Evolutionary conservation across 2,888 invertebrate genomes (phyloP), one percentile per base, ranked within the genome.

Genomic region (Lingula anatina): DNA sequence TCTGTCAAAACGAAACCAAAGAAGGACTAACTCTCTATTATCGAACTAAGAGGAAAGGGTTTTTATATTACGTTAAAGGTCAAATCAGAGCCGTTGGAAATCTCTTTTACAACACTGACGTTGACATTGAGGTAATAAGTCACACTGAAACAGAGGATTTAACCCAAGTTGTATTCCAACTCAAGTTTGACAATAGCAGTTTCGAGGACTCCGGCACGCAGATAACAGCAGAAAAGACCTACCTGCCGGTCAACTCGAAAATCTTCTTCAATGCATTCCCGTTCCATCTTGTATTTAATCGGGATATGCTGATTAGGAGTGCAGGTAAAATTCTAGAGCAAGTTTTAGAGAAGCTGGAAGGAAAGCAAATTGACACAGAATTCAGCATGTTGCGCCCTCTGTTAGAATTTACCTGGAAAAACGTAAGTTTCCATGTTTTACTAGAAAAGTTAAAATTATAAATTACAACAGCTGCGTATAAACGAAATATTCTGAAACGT

Each of bases 251-350:
- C n/a, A n/a, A n/a, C n/a, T n/a, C n/a, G n/a, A n/a, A n/a, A n/a
- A n/a, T n/a, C n/a, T 82, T 96, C 41, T 94, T 96, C 68, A 94
- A 96, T 76, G 91, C 96, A 70, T 97, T 97, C 76, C 96, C 97
- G 1, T 97, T 97, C 81, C 93, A 94, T 78, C 89, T 97, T 60
- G 93, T 95, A 38, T 96, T 96, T 77, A 90, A 91, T 88, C 90
- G 71, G 24, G 60, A 71, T 37, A 65, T 78, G 71, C 55, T 59
- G 25, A 72, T 78, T 28, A 60, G 62, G 24, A 70, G 68, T 54
- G 66, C 75, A 20, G 78, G 78, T 3, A 54, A 62, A 27, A 73
- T 73, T 1, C 59, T 77, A 7, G 50, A 47, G 18, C 70, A 71
- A 26, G 66, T 74, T 4, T 55, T 77, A 55, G 66, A 69, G 2